phyloP scores from a whole-genome alignment of 2,888 invertebrate species.

The Liodrosophila aerea region DNA sequence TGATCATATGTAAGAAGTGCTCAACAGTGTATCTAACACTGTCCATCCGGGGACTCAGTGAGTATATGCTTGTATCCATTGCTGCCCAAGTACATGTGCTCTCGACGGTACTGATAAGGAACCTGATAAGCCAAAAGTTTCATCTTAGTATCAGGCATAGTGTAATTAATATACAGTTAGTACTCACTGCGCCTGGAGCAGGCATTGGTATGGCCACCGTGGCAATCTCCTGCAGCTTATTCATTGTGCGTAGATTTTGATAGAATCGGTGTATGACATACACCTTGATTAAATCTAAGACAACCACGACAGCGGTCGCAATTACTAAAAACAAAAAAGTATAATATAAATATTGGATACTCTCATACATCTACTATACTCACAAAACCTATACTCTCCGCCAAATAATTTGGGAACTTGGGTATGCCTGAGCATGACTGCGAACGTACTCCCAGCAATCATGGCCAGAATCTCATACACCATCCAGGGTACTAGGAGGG shows the following conservation, averaged over 20 bases:
- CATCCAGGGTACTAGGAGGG: constrained; percentile 81
- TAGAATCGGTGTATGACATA: constrained; percentile 81
- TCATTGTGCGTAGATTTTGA: constrained; percentile 80
- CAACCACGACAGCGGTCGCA: constrained; percentile 72
- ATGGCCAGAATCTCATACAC: constrained; percentile 79
- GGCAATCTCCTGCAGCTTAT: constrained; percentile 81
- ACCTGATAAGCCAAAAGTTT: constrained; percentile 58
- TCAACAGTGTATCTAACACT: constrained; percentile 52
- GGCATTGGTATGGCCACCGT: constrained; percentile 82
- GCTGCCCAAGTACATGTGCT: constrained; percentile 82
- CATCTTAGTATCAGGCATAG: not conserved
- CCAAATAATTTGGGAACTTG: constrained; percentile 75
- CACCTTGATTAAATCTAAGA: constrained; percentile 80
- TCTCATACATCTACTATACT: constrained; percentile 34
- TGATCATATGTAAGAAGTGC: constrained; percentile 2
- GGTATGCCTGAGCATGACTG: constrained; percentile 75
- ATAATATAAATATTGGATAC: constrained; percentile 4
- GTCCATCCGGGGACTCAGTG: constrained; percentile 80
- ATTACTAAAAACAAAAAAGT: constrained; percentile 57
- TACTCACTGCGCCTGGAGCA: constrained; percentile 80
- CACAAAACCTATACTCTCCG: constrained; percentile 79
- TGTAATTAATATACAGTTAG: not conserved
- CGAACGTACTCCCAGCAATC: constrained; percentile 64
- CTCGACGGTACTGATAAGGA: constrained; percentile 81
- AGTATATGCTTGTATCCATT: constrained; percentile 82